Conservation (phyloP, 2,888 invertebrate genomes). For the Callosobruchus maculatus region DNA sequence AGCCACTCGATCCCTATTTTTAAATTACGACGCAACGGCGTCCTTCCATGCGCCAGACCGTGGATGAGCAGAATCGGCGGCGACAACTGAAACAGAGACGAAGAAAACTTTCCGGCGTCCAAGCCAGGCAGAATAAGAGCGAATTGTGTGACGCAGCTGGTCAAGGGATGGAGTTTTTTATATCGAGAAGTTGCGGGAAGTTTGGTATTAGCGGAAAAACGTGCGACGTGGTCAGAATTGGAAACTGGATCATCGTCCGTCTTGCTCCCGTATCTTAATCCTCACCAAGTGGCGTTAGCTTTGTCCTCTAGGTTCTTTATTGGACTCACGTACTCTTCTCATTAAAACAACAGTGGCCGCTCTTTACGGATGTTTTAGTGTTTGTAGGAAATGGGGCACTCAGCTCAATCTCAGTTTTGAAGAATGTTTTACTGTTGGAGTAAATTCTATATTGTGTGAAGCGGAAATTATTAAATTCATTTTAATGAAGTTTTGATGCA, state of each 20-base stretch:
- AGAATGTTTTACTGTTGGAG: too few relatives aligned
- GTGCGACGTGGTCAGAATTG: background rate
- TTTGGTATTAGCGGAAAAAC: background rate
- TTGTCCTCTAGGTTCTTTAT: background rate
- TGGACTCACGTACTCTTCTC: background rate
- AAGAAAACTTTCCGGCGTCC: background rate
- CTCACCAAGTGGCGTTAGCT: background rate
- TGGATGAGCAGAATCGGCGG: background rate
- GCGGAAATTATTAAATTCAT: too few relatives aligned
- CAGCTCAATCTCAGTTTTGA: too few relatives aligned
- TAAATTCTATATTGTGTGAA: too few relatives aligned
- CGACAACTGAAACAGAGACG: background rate
- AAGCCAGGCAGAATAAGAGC: background rate
- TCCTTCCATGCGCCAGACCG: too few relatives aligned
- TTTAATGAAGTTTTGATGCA: too few relatives aligned
- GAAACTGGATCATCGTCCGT: background rate
- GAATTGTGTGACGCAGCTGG: background rate
- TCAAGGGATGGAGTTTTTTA: background rate
- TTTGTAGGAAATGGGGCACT: too few relatives aligned
- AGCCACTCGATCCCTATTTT: too few relatives aligned
- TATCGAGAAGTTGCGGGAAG: background rate
- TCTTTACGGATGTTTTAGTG: too few relatives aligned
- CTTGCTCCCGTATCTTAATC: background rate
- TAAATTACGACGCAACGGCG: too few relatives aligned
- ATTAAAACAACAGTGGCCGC: background rate